These are phyloP conservation scores for Mesoclemmys tuberculata DNA, from an alignment of 2,113 vertebrate genomes.

Conservation along the genomic window DNA sequence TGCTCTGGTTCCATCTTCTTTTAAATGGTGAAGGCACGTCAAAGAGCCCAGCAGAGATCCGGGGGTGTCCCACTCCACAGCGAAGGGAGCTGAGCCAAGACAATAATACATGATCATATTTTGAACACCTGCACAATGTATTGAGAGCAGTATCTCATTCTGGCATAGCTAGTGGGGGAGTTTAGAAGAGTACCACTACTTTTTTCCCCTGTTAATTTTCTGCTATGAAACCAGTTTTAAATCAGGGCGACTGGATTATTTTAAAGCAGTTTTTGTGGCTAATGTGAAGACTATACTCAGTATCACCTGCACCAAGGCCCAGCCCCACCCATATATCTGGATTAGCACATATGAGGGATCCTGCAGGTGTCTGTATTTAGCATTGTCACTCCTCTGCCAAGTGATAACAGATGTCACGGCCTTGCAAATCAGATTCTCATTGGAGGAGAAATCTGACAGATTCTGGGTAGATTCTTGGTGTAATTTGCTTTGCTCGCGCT, in stretches of 20 bases:
- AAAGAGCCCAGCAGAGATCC: no score
- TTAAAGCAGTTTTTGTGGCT: background rate
- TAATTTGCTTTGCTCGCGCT: background rate
- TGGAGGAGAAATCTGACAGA: background rate
- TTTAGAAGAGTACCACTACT: background rate
- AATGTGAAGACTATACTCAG: background rate
- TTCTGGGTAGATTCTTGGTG: background rate
- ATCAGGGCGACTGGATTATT: background rate
- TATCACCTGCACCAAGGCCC: background rate
- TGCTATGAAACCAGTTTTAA: background rate
- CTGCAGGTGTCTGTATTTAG: background rate
- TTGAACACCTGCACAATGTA: background rate
- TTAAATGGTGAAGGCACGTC: background rate
- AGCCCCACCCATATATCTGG: background rate
- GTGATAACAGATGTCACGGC: background rate
- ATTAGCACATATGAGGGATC: background rate
- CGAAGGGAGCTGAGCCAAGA: no score
- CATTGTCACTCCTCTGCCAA: background rate
- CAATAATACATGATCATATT: background rate
- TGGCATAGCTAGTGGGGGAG: no score
- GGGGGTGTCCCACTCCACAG: no score
- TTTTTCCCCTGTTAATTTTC: background rate
- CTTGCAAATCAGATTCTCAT: background rate
- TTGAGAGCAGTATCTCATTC: background rate
- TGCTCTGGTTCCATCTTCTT: background rate